phyloP scores from a whole-genome alignment of 2,888 invertebrate genomes.

The Maniola hyperantus region DNA sequence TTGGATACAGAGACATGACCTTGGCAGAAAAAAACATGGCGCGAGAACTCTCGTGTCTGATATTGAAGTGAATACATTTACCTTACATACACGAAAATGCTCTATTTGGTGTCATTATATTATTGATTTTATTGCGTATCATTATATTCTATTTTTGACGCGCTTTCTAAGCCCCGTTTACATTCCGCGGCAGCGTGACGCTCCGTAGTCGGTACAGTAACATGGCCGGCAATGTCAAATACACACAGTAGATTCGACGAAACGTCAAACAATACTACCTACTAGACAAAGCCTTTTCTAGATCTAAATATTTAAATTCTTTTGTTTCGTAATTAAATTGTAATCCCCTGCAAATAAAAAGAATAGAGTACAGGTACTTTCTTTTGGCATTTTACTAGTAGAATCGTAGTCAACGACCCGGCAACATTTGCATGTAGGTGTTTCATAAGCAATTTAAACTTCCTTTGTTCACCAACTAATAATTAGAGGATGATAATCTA shows the following conservation, averaged over 20 bases:
- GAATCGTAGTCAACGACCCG: constrained; percentile 74
- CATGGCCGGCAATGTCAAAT: constrained; percentile 71
- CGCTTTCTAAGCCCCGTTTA: constrained; percentile 63
- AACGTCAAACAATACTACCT: constrained; percentile 57
- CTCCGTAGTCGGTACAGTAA: constrained; percentile 71
- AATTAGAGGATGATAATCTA: constrained; percentile 33
- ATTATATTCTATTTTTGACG: constrained; percentile 58
- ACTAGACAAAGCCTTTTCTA: constrained; percentile 50
- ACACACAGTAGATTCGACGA: constrained; percentile 61
- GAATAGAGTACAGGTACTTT: neutral
- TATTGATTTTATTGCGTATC: constrained; percentile 66
- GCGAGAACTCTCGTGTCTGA: constrained; percentile 67
- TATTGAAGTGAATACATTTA: constrained; percentile 50
- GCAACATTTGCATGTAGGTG: constrained; percentile 73
- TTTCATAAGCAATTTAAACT: constrained; percentile 54
- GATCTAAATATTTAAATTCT: constrained; percentile 5
- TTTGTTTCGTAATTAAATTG: constrained; percentile 9
- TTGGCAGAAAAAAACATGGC: constrained; percentile 80
- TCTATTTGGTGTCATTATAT: constrained; percentile 41
- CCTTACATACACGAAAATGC: constrained; percentile 42
- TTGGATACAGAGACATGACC: constrained; percentile 76
- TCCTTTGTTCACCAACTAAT: constrained; percentile 57
- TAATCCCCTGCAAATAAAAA: neutral
- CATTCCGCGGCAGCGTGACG: constrained; percentile 75
- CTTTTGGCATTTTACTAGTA: constrained; percentile 31